These are phyloP conservation scores for Cheilosia grossa DNA, from an alignment of 2,888 invertebrate species.

Conservation along the genomic window DNA sequence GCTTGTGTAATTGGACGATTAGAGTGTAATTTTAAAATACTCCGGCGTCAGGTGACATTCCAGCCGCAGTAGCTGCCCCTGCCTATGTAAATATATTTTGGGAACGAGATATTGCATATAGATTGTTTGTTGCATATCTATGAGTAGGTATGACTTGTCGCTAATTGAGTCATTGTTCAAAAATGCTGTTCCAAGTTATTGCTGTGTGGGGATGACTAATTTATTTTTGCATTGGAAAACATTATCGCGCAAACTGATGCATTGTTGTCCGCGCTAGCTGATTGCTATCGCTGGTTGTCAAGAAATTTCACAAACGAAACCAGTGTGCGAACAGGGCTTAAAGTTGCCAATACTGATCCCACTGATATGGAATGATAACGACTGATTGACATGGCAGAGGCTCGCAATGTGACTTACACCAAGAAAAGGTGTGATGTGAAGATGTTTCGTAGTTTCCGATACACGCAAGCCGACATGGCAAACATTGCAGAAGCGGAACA, in stretches of 20 bases:
- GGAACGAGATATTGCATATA: constrained; percentile 43
- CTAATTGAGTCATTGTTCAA: constrained; percentile 70
- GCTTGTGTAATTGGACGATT: constrained; percentile 61
- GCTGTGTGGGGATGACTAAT: constrained; percentile 36
- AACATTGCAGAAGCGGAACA: too few species aligned
- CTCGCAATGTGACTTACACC: too few species aligned
- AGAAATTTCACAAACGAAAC: constrained; percentile 5
- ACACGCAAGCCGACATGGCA: too few species aligned
- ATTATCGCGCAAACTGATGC: not conserved
- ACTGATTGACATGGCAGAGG: too few species aligned
- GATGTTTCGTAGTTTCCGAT: too few species aligned
- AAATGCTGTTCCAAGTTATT: constrained; percentile 7
- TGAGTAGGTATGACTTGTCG: not conserved
- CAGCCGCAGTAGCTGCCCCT: not conserved
- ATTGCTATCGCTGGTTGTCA: constrained; percentile 1
- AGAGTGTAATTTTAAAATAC: constrained; percentile 44
- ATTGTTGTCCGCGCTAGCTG: not conserved
- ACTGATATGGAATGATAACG: not conserved
- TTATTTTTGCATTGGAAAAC: constrained; percentile 19
- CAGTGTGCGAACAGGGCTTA: not conserved
- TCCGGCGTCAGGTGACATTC: constrained; percentile 47
- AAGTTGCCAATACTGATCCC: not conserved
- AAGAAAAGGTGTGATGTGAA: too few species aligned
- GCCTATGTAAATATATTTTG: constrained; percentile 9
- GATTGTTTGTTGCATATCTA: constrained; percentile 57